phyloP scores from a whole-genome alignment of 1,140 invertebrate genomes.

The Neelides sp. region DNA sequence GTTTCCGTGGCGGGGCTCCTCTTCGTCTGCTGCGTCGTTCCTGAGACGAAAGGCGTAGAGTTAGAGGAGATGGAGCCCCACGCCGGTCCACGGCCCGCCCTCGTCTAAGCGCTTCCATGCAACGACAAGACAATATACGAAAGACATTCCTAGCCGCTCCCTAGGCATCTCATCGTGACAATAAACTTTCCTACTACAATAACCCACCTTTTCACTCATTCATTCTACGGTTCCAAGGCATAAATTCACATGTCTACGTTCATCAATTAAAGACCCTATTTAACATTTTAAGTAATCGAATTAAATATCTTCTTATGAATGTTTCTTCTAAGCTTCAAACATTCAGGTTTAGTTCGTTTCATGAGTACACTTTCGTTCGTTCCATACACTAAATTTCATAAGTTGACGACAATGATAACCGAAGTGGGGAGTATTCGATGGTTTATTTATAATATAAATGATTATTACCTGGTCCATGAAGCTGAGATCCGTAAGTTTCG shows the following conservation, averaged over 20 bases:
- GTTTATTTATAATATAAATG: too few species aligned
- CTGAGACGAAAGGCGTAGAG: conserved; percentile 76
- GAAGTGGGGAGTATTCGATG: too few species aligned
- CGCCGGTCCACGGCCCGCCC: background rate
- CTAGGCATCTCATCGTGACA: conserved; percentile 4
- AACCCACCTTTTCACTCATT: background rate
- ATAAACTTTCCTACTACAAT: background rate
- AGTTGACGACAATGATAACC: too few species aligned
- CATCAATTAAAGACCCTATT: too few species aligned
- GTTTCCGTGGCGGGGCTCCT: conserved; percentile 67
- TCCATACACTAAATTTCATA: background rate
- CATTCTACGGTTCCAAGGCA: background rate
- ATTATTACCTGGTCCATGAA: conserved; percentile 14
- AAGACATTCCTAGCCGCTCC: background rate
- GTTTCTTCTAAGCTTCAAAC: background rate
- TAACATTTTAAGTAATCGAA: too few species aligned
- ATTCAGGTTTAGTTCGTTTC: background rate
- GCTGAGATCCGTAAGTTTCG: conserved; percentile 75
- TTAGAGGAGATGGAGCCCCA: conserved; percentile 68
- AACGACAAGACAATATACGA: background rate
- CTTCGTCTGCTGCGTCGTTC: conserved; percentile 71
- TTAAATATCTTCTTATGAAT: background rate
- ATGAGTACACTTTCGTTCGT: background rate
- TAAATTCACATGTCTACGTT: background rate
- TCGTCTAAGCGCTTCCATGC: background rate